Evolutionary conservation across 2,888 invertebrate genomes (phyloP), one percentile per base, ranked within the genome.

Genomic region (Laspeyria flexula): DNA sequence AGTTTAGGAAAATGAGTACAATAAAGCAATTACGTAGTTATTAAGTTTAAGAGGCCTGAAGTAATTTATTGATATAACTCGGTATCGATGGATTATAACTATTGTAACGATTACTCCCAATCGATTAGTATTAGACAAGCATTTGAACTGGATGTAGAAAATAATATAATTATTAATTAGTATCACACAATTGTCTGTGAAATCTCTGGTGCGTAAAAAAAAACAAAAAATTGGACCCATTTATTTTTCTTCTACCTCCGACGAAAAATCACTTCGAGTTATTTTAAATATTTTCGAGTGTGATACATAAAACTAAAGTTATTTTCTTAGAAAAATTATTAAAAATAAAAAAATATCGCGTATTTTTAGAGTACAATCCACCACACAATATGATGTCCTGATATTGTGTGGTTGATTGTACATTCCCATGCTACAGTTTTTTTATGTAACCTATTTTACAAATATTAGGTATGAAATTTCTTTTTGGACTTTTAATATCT

Each of bases 1-100:
- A 77, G 69, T 69, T 69, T 82, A 84, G 79, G 65, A 61, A 75
- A 78, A 72, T 69, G 82, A 89, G 88, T 90, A 90, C 89, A 90
- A 90, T 86, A 85, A 84, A 77, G 75, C 78, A 81, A 83, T 83
- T 82, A 67, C 60, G 68, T 77, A 69, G 70, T 66, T 65, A 67
- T 58, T 71, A 66, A 71, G 57, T 2, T 76, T 81, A 76, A 64
- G 79, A 75, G 77, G 79, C 79, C 78, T 83, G 79, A 62, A 71
- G 50, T 75, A 80, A 83, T 80, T 81, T 79, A 80, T 79, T 82
- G 62, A 67, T 69, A 48, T 67, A 55, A 60, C 46, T 33, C 39
- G 45, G 56, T 44, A 51, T 60, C 47, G 57, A 69, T 60, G 60
- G 60, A 69, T 71, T 53, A 47, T 53, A 62, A 64, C 68, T 64